These are phyloP conservation scores for Stichodactyla mertensii DNA, from an alignment of 64 coral and sea anemone genomes.

Conservation along the genomic window DNA sequence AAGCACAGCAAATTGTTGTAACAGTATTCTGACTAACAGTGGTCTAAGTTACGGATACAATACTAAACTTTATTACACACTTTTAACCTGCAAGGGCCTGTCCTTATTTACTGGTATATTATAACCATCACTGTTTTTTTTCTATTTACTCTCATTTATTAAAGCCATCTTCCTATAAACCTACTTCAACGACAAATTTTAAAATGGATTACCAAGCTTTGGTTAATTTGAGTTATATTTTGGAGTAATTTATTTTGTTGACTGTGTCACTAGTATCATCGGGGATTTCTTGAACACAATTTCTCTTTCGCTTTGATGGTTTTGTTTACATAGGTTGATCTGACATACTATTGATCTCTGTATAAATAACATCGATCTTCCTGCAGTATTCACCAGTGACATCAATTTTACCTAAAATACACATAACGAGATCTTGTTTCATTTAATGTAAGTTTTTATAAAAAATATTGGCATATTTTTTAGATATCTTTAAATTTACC, in stretches of 20 bases:
- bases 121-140: neutral
- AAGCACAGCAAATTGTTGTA: no score
- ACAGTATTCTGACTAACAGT: no score
- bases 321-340: constrained; percentile 5
- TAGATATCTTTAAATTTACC: no score
- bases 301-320: constrained; percentile 1
- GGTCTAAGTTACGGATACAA: no score
- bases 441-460: no score
- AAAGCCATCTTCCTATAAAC: neutral
- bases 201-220: neutral
- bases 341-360: neutral
- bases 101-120: constrained; percentile 3
- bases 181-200: neutral
- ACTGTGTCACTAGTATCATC: neutral
- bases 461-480: no score
- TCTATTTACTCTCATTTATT: neutral
- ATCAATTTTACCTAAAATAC: neutral
- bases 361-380: neutral
- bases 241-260: neutral
- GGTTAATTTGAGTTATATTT: neutral
- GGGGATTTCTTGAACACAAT: neutral
- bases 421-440: neutral
- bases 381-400: neutral
- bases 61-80: no score
- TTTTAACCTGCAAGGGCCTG: neutral